Evolutionary conservation across 2,888 invertebrate species (phyloP), one percentile per base, ranked within the genome.

Genomic region (Tiphia femorata): DNA sequence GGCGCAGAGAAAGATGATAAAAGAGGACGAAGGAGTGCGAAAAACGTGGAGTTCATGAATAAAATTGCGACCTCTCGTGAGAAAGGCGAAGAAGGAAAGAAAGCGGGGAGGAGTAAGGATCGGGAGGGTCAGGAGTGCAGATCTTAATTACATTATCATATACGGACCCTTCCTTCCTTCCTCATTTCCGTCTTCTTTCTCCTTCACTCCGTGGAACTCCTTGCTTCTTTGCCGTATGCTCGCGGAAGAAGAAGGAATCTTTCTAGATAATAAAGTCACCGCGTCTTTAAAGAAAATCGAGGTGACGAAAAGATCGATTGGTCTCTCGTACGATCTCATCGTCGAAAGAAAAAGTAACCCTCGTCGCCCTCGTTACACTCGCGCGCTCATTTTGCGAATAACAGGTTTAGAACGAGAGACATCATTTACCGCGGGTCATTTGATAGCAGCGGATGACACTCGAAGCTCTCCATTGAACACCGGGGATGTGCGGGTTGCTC

Each of bases 141-240:
- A 21, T 37, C 55, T 62, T 55, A 62, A 51, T 59, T 49, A 44
- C 49, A 47, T 60, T 60, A 50, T 54, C 50, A 47, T 54, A 58
- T 14, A 30, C 35, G n/a, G 25, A 3, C 8, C 14, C 5, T 49
- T 48, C 46, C 29, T 49, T 25, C 19, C 35, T 14, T 29, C 20
- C 14, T 25, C 7, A 7, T 29, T 29, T 49, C 17, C 29, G 16
- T 6, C 7, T 1, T 19, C 20, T 19, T 30, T 1, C 12, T 35
- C 19, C 23, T 27, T 17, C 10, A 10, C 19, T 46, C 7, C 14
- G n/a, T 2, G 5, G 2, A 10, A 21, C 19, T 20, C 23, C n/a
- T 5, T 21, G 6, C 8, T 14, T 5, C 14, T 37, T 17, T 17
- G 17, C 10, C 5, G 8, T 10, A 12, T 37, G 14, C 8, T 25